phyloP scores from a whole-genome alignment of 2,797 vertebrate species.

The Enteromius afrohamiltoni region DNA sequence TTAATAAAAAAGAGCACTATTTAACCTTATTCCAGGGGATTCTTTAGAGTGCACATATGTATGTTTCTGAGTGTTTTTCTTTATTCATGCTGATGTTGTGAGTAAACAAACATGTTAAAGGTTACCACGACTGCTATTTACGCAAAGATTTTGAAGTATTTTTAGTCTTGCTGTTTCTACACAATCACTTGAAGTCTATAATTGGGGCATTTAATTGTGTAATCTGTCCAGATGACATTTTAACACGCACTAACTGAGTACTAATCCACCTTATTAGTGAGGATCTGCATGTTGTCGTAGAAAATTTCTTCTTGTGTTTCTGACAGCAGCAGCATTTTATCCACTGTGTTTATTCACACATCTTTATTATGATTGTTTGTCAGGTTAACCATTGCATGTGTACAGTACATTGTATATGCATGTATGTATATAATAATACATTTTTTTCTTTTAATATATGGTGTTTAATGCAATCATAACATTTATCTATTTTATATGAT shows the following conservation, averaged over 20 bases:
- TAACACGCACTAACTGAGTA: background rate
- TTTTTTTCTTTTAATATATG: too few relatives aligned
- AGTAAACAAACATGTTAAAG: background rate
- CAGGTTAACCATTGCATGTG: background rate
- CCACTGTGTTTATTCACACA: background rate
- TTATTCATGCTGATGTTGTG: background rate
- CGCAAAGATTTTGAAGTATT: background rate
- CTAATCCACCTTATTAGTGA: background rate
- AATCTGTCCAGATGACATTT: constrained; percentile 19
- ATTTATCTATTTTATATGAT: too few relatives aligned
- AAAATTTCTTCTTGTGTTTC: background rate
- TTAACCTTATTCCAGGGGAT: constrained; percentile 29
- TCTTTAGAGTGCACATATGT: constrained; percentile 33
- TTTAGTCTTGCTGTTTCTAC: background rate
- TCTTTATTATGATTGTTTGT: background rate
- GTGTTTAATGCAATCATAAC: background rate
- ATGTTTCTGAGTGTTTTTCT: background rate
- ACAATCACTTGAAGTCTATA: constrained; percentile 5
- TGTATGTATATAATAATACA: too few relatives aligned
- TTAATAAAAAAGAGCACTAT: constrained; percentile 35
- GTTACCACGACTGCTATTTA: background rate
- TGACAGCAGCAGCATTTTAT: constrained; percentile 2
- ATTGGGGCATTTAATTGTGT: constrained; percentile 11
- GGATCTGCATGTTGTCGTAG: background rate
- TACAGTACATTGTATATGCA: background rate